A percentile compares a stretch with the other conserved stretches of the same genome.
Evolutionary conservation across 2,888 invertebrate genomes (phyloP).

Genomic region (Timandra comae): DNA sequence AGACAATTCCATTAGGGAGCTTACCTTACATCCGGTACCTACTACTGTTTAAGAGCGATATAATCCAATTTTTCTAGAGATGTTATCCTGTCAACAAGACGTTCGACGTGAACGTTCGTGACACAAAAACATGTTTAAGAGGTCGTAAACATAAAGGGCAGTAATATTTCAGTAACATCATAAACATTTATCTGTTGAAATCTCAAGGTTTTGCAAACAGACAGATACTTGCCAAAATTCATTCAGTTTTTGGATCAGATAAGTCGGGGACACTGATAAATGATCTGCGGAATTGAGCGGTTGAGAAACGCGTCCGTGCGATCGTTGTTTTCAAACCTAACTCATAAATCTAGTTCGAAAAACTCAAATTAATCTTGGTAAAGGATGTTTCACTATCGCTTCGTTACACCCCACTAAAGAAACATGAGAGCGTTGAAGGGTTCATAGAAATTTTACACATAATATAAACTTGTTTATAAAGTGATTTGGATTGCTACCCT

Average conservation of each 20-base stretch:
- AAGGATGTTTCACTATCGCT: conserved; percentile 37
- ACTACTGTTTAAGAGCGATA: not conserved
- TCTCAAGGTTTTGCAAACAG: conserved; percentile 16
- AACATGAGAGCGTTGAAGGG: too few relatives aligned
- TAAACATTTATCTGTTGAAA: conserved; percentile 20
- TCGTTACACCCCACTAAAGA: too few relatives aligned
- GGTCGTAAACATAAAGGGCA: conserved; percentile 15
- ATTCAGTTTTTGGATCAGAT: conserved; percentile 54
- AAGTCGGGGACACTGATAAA: conserved; percentile 57
- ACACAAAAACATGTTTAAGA: conserved; percentile 22
- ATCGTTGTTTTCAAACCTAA: conserved; percentile 43
- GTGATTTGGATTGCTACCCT: too few relatives aligned
- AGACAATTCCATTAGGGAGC: conserved; percentile 3
- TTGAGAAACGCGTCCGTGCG: conserved; percentile 38
- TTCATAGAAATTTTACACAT: too few relatives aligned
- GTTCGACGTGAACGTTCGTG: conserved; percentile 9
- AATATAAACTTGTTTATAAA: too few relatives aligned
- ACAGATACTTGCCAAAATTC: conserved; percentile 38
- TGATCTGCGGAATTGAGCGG: conserved; percentile 45
- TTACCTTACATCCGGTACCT: too few relatives aligned
- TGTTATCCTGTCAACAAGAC: conserved; percentile 17
- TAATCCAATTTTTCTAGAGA: conserved; percentile 8
- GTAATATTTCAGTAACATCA: conserved; percentile 11
- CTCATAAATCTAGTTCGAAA: conserved; percentile 59
- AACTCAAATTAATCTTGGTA: conserved; percentile 61